Conservation (phyloP, 2,797 vertebrate genomes). For the Thalassophryne amazonica region DNA sequence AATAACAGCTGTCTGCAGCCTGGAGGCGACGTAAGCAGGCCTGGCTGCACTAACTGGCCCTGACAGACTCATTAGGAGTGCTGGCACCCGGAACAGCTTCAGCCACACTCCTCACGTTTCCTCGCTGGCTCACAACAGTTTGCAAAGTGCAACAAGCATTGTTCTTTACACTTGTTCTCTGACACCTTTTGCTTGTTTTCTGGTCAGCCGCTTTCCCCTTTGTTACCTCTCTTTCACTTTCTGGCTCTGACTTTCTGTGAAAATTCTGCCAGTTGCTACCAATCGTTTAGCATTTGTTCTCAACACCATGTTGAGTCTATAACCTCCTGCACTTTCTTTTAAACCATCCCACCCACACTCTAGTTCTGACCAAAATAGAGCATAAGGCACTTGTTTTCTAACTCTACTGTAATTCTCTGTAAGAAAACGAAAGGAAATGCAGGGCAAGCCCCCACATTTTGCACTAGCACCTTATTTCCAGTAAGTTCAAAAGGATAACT, state of each 20-base stretch:
- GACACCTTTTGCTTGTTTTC: conserved; percentile 54
- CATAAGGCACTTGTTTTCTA: conserved; percentile 5
- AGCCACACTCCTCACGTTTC: conserved; percentile 66
- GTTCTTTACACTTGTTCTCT: conserved; percentile 61
- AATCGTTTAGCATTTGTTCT: conserved; percentile 22
- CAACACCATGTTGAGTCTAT: conserved; percentile 12
- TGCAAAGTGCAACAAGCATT: conserved; percentile 50
- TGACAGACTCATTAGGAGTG: conserved; percentile 83
- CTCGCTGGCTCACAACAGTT: conserved; percentile 54
- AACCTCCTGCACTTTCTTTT: conserved; percentile 18
- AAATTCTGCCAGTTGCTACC: conserved; percentile 24
- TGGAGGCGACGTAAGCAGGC: conserved; percentile 67
- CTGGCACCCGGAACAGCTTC: conserved; percentile 75
- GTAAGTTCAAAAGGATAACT: too few relatives aligned
- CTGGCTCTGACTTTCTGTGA: conserved; percentile 22
- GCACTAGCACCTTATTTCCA: too few relatives aligned
- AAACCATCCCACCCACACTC: conserved; percentile 24
- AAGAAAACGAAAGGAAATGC: conserved; percentile 3
- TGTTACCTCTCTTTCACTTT: conserved; percentile 42
- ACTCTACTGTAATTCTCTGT: not conserved
- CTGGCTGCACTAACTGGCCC: conserved; percentile 76
- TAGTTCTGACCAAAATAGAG: conserved; percentile 21
- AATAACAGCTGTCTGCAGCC: conserved; percentile 83
- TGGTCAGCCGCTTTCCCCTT: conserved; percentile 13
- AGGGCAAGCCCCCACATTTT: too few relatives aligned